Conservation (phyloP, 2,888 invertebrate species). For the Cordylochernes scorpioides region DNA sequence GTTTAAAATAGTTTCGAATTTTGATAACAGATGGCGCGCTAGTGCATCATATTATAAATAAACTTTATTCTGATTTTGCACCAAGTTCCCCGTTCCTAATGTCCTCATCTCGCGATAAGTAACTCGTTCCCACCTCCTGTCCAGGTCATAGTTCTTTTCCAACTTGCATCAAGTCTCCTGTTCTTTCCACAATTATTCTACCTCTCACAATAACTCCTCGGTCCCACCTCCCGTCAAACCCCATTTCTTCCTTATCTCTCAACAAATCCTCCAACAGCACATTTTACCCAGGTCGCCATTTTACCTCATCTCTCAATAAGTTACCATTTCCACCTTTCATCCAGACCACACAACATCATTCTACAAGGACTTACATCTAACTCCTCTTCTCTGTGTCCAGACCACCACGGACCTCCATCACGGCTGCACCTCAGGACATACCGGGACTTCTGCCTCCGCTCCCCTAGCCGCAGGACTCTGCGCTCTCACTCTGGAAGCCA, state of each 20-base stretch:
- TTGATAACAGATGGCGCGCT: too few species aligned
- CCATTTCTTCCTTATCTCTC: not conserved
- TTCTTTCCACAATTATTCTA: not conserved
- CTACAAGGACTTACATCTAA: not conserved
- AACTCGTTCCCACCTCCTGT: too few species aligned
- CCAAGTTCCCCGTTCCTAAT: too few species aligned
- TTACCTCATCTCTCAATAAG: not conserved
- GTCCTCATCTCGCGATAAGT: too few species aligned
- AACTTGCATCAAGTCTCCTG: not conserved
- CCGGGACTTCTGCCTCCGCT: conserved; percentile 30
- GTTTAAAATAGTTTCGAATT: too few species aligned
- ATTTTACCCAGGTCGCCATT: not conserved
- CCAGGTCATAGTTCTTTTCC: too few species aligned
- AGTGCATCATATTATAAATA: too few species aligned
- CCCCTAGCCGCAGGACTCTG: conserved; percentile 30
- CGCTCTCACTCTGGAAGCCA: conserved; percentile 27
- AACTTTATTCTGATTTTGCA: too few species aligned
- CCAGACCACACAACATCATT: not conserved
- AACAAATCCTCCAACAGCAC: not conserved
- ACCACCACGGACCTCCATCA: conserved; percentile 26
- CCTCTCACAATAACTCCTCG: not conserved
- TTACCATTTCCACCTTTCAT: not conserved
- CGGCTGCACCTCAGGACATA: conserved; percentile 23
- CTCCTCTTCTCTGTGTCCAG: conserved; percentile 9
- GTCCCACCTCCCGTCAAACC: too few species aligned